phyloP scores from a whole-genome alignment of 2,888 invertebrate species.

The Drepana falcataria region DNA sequence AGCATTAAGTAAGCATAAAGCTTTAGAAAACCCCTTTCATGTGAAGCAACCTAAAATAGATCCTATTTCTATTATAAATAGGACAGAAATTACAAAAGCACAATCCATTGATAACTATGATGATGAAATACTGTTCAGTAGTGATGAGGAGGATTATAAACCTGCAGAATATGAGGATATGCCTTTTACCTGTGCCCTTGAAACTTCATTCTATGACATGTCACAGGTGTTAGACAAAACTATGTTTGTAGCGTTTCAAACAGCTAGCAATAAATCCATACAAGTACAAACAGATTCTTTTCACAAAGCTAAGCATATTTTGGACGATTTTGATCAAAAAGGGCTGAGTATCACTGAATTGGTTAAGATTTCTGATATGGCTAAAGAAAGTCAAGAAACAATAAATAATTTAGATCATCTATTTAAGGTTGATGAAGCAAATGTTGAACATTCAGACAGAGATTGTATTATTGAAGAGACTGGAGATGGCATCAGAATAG shows the following conservation, averaged over 20 bases:
- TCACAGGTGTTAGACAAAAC: constrained; percentile 45
- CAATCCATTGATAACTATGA: constrained; percentile 14
- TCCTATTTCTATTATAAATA: constrained; percentile 5
- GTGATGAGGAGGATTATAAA: constrained; percentile 56
- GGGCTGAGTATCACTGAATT: constrained; percentile 35
- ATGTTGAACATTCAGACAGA: not conserved
- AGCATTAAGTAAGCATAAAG: not conserved
- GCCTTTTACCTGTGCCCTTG: constrained; percentile 55
- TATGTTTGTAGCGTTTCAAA: constrained; percentile 66
- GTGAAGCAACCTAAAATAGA: not conserved
- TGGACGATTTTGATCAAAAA: constrained; percentile 28
- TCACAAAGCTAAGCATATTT: constrained; percentile 47
- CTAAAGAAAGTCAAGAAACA: not conserved
- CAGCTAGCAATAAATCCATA: constrained; percentile 63
- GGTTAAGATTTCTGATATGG: constrained; percentile 31
- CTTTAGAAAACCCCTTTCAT: not conserved
- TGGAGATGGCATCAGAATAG: not conserved
- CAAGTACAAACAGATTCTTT: constrained; percentile 50
- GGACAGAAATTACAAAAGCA: constrained; percentile 1
- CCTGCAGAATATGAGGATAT: constrained; percentile 38
- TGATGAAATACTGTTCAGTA: constrained; percentile 63
- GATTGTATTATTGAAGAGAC: not conserved
- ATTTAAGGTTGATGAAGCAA: not conserved
- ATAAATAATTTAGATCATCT: too few relatives aligned
- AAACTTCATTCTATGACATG: constrained; percentile 45